Base-by-base conservation (phyloP, 53 echinoderm and acorn worm genomes). In the Patiria pectinifera region DNA sequence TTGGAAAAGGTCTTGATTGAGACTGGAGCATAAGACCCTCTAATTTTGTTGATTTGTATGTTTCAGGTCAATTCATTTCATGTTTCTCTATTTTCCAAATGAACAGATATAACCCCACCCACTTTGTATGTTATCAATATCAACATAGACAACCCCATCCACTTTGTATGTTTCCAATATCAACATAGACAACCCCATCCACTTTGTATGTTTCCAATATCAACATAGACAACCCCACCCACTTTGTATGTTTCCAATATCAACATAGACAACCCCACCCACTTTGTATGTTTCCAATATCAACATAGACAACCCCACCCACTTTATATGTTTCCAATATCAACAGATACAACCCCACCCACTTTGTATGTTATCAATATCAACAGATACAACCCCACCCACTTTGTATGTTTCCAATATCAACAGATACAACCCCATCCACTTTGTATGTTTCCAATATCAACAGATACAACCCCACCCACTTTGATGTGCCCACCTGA, bases 401-500 rank as follows among this genome's bases (percentile, higher is more conserved):
- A 72, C 72, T 70, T 70, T 23, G 24, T 4, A 72, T 72, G n/a
- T 72, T 72, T 23, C 45, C 35, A 59, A 11, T 35, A 48, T n/a
- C n/a, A n/a, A n/a, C n/a, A n/a, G n/a, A n/a, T n/a, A n/a, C n/a
- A n/a, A n/a, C n/a, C n/a, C n/a, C 82, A 18, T 82, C 92, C 19
- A 74, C 46, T 47, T 49, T 92, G 92, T 24, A 22, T 72, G n/a
- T 72, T 72, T 23, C 45, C 10, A 59, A 11, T 35, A 48, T 87
- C 21, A 47, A 21, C 35, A 78, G 79, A 91, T 69, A 91, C 66
- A 69, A 82, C 69, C 48, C 49, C 82, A 18, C 91, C 92, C 21
- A 75, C 48, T 49, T 59, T 92, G 92, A 80, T 53, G 35, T 93
- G 93, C 58, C 93, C 93, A 18, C 21, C 69, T 46, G 53, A 83